These are phyloP conservation scores for Rhabdomys dilectus DNA, from an alignment of 2,113 vertebrate species.

Conservation along the genomic window DNA sequence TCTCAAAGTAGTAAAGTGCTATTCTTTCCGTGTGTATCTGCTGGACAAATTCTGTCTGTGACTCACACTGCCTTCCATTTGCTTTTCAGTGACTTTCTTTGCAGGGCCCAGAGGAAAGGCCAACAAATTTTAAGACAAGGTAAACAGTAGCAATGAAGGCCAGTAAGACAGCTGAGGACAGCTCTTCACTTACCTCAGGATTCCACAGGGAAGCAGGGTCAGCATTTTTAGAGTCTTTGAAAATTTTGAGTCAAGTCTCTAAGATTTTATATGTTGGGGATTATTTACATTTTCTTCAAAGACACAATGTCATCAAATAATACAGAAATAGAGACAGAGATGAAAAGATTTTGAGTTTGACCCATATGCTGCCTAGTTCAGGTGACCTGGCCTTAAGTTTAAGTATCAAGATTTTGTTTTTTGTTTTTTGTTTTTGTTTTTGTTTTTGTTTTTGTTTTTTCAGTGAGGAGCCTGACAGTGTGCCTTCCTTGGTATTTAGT, in stretches of 20 bases:
- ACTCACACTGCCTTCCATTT: background rate
- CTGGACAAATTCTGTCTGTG: background rate
- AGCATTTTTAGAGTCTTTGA: background rate
- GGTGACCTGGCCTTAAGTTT: background rate
- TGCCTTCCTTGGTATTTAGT: background rate
- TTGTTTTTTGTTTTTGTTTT: too few relatives aligned
- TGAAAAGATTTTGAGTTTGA: background rate
- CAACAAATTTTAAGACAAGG: background rate
- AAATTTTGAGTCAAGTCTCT: background rate
- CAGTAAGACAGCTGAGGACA: background rate
- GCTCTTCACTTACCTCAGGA: background rate
- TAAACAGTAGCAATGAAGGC: background rate
- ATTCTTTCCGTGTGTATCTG: background rate
- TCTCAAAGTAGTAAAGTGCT: background rate
- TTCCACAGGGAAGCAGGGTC: background rate
- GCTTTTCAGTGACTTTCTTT: background rate
- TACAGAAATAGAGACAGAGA: background rate
- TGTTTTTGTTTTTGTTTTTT: too few relatives aligned
- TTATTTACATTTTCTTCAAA: conserved; percentile 6
- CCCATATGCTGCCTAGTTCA: background rate
- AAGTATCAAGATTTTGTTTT: background rate
- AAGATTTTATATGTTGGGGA: background rate
- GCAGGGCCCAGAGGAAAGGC: background rate
- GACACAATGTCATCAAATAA: background rate
- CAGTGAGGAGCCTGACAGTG: background rate